A percentile compares a stretch with the other conserved stretches of the same genome.
These are phyloP conservation scores for Drosophila flavopinicola DNA, from an alignment of 2,888 invertebrate genomes.

Conservation along the genomic window DNA sequence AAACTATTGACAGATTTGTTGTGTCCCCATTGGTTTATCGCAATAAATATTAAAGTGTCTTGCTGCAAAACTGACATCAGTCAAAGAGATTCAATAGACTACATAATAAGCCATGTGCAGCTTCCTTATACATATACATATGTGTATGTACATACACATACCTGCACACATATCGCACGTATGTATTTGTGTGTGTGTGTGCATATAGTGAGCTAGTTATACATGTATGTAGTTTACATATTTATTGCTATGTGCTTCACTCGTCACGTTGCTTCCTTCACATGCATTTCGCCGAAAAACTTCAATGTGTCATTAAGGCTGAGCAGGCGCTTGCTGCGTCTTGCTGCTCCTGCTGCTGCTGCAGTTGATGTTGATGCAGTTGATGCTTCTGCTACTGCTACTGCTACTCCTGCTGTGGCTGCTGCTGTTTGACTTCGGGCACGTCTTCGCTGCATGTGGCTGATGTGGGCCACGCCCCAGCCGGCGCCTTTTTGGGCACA, in stretches of 20 bases:
- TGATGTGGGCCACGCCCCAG: constrained; percentile 51
- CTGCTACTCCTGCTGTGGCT: constrained; percentile 7
- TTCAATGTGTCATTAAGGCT: constrained; percentile 66
- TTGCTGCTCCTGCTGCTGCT: constrained; percentile 4
- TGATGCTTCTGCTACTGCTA: constrained; percentile 4
- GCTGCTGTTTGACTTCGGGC: constrained; percentile 27
- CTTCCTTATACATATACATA: neutral
- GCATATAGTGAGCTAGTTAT: neutral
- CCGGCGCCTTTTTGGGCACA: constrained; percentile 60
- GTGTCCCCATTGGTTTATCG: constrained; percentile 7
- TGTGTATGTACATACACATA: constrained; percentile 6
- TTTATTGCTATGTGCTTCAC: constrained; percentile 6
- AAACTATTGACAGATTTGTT: neutral
- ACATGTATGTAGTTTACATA: neutral
- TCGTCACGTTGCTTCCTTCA: constrained; percentile 26
- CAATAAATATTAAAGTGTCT: constrained; percentile 5
- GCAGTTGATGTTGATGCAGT: neutral
- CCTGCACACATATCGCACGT: neutral
- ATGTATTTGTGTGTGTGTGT: neutral
- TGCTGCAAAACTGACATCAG: neutral
- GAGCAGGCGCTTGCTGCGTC: constrained; percentile 46
- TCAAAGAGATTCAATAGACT: constrained; percentile 4
- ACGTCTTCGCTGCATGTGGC: constrained; percentile 63
- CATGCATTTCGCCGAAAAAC: constrained; percentile 41
- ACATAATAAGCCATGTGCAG: constrained; percentile 1